Evolutionary conservation across 2,797 vertebrate species (phyloP).

Genomic region (Microctenopoma lineatum): DNA sequence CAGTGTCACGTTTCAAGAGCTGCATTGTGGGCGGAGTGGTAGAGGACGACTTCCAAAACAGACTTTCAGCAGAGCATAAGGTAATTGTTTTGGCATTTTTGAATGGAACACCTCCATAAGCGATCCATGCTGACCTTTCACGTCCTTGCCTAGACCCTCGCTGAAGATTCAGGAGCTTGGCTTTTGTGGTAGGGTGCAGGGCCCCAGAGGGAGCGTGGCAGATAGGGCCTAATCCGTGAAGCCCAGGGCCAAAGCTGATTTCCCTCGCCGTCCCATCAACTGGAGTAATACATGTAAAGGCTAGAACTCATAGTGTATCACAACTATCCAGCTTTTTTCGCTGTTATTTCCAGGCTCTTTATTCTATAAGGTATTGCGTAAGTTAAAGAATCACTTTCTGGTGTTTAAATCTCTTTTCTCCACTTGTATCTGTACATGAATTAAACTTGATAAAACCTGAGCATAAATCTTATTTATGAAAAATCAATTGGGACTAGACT

Average conservation of each 20-base stretch:
- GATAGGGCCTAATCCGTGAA: constrained; percentile 71
- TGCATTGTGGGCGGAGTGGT: constrained; percentile 60
- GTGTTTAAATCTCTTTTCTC: no score
- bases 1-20: constrained; percentile 65
- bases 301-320: constrained; percentile 70
- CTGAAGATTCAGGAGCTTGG: constrained; percentile 38
- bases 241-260: constrained; percentile 70
- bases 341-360: no score
- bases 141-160: constrained; percentile 19
- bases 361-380: no score
- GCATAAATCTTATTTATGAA: no score
- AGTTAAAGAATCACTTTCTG: not conserved
- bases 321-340: constrained; percentile 62
- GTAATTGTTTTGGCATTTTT: constrained; percentile 78
- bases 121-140: constrained; percentile 67
- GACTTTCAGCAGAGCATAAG: constrained; percentile 48
- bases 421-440: not conserved
- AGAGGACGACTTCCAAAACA: constrained; percentile 64
- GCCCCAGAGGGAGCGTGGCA: constrained; percentile 49
- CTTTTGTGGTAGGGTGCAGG: constrained; percentile 52
- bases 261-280: constrained; percentile 73
- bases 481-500: no score
- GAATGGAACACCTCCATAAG: constrained; percentile 84
- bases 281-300: constrained; percentile 78
- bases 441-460: not conserved